Conservation (phyloP, 2,888 invertebrate genomes). For the Neoscelio sp. region DNA sequence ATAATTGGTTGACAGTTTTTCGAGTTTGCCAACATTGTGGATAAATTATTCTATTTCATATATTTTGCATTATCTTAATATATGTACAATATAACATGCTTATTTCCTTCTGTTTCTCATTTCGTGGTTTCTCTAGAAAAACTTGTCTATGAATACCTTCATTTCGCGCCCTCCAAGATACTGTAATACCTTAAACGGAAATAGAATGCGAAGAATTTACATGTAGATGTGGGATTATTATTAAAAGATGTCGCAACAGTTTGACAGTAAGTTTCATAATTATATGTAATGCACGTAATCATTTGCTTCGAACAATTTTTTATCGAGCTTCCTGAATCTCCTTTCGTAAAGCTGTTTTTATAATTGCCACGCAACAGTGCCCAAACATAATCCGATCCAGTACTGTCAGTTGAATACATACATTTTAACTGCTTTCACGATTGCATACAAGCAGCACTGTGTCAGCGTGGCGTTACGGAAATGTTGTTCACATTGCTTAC, state of each 20-base stretch:
- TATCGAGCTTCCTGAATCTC: slow-evolving; percentile 29
- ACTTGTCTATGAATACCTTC: too few species aligned
- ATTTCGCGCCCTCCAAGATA: too few species aligned
- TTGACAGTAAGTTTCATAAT: slow-evolving; percentile 3
- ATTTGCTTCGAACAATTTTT: slow-evolving; percentile 18
- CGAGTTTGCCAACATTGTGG: too few species aligned
- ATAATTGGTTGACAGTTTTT: too few species aligned
- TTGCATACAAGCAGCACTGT: slow-evolving; percentile 53
- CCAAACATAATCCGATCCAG: slow-evolving; percentile 20
- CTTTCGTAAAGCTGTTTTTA: slow-evolving; percentile 25
- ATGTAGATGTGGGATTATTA: neutral
- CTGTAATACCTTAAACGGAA: too few species aligned
- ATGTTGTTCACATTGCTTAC: slow-evolving; percentile 71
- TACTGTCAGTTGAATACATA: slow-evolving; percentile 7
- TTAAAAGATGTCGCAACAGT: slow-evolving; percentile 6
- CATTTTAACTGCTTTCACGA: slow-evolving; percentile 34
- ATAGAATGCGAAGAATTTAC: neutral
- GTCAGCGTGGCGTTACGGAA: slow-evolving; percentile 69
- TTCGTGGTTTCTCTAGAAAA: too few species aligned
- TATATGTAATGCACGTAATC: slow-evolving; percentile 7
- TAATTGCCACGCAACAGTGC: slow-evolving; percentile 19
- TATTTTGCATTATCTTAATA: too few species aligned
- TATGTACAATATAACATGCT: too few species aligned
- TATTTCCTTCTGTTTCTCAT: too few species aligned
- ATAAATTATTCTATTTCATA: too few species aligned